A percentile compares a stretch with the other conserved stretches of the same genome.
These are phyloP conservation scores for Pungitius pungitius DNA, from an alignment of 2,113 vertebrate genomes.

Conservation along the genomic window DNA sequence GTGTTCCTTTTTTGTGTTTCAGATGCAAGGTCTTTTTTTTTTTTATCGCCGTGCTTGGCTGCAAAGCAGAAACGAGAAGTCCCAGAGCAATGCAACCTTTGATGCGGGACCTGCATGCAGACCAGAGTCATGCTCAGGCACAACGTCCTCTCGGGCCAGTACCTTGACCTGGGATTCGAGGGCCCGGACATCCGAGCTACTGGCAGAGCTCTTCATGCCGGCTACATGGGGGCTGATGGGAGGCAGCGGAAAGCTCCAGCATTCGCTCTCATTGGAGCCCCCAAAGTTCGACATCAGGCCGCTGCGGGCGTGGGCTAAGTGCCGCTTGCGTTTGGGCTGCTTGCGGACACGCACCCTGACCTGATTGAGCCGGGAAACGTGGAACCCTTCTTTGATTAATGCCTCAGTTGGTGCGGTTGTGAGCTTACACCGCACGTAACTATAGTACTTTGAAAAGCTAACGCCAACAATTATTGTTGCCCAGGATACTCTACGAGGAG, in stretches of 20 bases:
- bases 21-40: constrained; percentile 36
- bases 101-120: constrained; percentile 65
- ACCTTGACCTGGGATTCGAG: constrained; percentile 69
- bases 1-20: constrained; percentile 1
- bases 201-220: constrained; percentile 52
- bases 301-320: constrained; percentile 78
- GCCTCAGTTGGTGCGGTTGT: constrained; percentile 14
- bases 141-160: constrained; percentile 48
- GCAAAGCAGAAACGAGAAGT: constrained; percentile 36
- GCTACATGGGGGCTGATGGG: constrained; percentile 73
- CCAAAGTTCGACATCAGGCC: constrained; percentile 69
- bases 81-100: constrained; percentile 26
- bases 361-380: constrained; percentile 70
- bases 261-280: constrained; percentile 73
- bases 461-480: background rate
- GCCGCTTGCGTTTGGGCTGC: constrained; percentile 72
- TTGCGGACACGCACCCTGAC: constrained; percentile 60
- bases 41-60: background rate
- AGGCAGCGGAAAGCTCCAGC: constrained; percentile 82
- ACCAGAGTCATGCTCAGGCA: constrained; percentile 15
- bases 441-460: constrained; percentile 4
- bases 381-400: constrained; percentile 7
- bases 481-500: background rate
- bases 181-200: constrained; percentile 47
- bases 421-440: constrained; percentile 10